phyloP scores from a whole-genome alignment of 2,888 invertebrate species.

The Gortyna flavago region DNA sequence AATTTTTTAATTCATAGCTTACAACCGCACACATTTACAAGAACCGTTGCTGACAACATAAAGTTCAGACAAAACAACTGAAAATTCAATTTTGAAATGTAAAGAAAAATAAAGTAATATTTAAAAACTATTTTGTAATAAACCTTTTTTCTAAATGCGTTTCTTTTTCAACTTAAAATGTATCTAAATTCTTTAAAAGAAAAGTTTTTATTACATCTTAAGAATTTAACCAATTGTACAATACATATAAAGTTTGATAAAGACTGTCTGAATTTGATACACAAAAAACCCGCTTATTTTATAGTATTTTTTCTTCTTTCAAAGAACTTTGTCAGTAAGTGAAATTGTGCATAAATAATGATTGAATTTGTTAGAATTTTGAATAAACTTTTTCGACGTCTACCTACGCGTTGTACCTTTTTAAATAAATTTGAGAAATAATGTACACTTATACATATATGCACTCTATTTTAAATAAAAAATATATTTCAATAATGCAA shows the following conservation, averaged over 20 bases:
- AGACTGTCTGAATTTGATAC: conserved; percentile 36
- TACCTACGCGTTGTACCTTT: background rate
- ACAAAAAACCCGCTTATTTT: conserved; percentile 39
- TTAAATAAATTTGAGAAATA: background rate
- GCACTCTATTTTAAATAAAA: background rate
- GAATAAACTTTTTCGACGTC: conserved; percentile 11
- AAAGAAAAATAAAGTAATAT: conserved; percentile 32
- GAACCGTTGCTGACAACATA: conserved; percentile 16
- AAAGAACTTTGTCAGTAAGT: conserved; percentile 39
- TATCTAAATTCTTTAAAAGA: conserved; percentile 27
- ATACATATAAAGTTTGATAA: conserved; percentile 39
- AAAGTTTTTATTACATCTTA: conserved; percentile 39
- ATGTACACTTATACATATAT: background rate
- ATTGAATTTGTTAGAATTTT: conserved; percentile 31
- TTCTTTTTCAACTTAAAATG: conserved; percentile 22
- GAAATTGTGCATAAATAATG: conserved; percentile 42
- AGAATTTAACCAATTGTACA: conserved; percentile 39
- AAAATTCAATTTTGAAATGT: conserved; percentile 32
- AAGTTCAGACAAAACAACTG: conserved; percentile 26
- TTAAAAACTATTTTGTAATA: conserved; percentile 45
- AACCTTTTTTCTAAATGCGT: conserved; percentile 32
- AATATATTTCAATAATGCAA: background rate
- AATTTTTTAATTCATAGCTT: conserved; percentile 37
- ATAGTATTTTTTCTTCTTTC: conserved; percentile 46
- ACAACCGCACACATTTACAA: conserved; percentile 30